Evolutionary conservation across 2,888 invertebrate genomes (phyloP).

Genomic region (Physocephala rufipes): DNA sequence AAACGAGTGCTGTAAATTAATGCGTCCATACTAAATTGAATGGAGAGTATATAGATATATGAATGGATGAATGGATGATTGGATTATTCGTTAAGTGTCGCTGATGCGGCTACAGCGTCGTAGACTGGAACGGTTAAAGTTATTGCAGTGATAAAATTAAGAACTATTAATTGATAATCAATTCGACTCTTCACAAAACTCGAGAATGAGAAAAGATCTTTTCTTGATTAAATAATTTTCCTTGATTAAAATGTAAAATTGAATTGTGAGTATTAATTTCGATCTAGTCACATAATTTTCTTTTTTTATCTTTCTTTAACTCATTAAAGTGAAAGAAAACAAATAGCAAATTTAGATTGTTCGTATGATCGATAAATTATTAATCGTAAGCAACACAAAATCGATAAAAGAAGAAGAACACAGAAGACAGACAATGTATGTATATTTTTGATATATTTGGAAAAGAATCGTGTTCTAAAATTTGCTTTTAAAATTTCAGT

Average conservation of each 20-base stretch:
- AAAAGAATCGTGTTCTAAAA: not conserved
- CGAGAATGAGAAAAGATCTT: no score
- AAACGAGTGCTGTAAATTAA: conserved; percentile 1
- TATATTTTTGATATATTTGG: not conserved
- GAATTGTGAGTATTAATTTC: no score
- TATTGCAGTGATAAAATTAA: not conserved
- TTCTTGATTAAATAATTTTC: no score
- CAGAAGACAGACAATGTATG: not conserved
- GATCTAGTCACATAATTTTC: no score
- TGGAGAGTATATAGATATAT: not conserved
- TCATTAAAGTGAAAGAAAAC: not conserved
- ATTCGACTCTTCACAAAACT: no score
- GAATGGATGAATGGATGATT: no score
- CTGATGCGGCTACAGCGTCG: no score
- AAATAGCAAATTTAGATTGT: not conserved
- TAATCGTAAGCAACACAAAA: not conserved
- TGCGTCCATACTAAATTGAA: not conserved
- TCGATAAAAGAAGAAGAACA: not conserved
- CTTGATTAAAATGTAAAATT: no score
- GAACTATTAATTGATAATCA: no score
- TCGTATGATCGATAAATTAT: not conserved
- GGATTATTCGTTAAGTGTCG: not conserved
- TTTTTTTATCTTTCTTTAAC: not conserved
- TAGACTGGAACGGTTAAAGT: no score
- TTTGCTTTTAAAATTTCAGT: not conserved